Evolutionary conservation across 2,888 invertebrate genomes (phyloP), one percentile per base, ranked within the genome.

Genomic region (Synanthedon andrenaeformis): DNA sequence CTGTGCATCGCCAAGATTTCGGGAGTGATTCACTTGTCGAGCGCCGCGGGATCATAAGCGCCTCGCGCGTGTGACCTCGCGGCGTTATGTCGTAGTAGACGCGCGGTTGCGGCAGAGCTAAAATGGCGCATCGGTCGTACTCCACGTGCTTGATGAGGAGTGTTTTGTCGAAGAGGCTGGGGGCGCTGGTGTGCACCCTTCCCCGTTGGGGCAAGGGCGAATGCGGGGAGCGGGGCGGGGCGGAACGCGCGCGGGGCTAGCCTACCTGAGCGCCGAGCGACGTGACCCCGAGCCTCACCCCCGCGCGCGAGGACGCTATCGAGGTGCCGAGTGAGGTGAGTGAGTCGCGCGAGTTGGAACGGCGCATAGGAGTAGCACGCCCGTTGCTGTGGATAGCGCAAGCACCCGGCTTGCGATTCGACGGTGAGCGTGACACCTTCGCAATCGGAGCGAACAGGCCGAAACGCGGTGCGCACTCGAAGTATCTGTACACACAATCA

Each of bases 401-500:
- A 60, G 89, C 85, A 63, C 89, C 89, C 51, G 90, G 90, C 69
- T 90, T 90, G 65, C 91, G 88, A 76, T 90, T 93, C 53, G 93
- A 92, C 41, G 96, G 96, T 50, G 96, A 95, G 59, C 93, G 91
- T 65, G 93, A 92, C 59, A 98, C 95, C 89, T 98, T 98, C 69
- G 94, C 91, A 55, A 94, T 88, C 2, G 98, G 97, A 23, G 97
- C 96, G 84, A 99, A 99, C 57, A 99, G 89, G 2, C 99, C 99
- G 82, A 93, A 95, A 72, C 94, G 93, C 45, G 95, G 93, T 59
- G 92, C 90, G 79, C 98, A 99, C 62, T 94, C 93, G 86, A 99
- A 99, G 88, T 99, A 99, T 85, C 98, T 96, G 82, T 42, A 85
- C 35, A 35, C 10, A 35, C 35, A 35, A 35, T 35, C 10, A 35